Conservation (phyloP, 2,113 vertebrate genomes). For the Choloepus hoffmanni region DNA sequence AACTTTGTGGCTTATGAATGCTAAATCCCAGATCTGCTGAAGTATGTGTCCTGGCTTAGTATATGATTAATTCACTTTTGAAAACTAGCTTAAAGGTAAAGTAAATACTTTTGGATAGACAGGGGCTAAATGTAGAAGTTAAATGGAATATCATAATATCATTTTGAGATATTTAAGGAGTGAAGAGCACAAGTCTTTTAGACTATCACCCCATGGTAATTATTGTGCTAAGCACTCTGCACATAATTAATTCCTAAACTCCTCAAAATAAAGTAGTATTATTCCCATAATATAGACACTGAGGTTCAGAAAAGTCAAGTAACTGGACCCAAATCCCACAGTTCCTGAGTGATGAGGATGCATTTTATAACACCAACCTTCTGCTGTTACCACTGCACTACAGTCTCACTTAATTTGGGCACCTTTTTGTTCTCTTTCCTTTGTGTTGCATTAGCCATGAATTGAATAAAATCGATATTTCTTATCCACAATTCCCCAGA, state of each 20-base stretch:
- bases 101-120: slow-evolving; percentile 40
- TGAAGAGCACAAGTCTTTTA: slow-evolving; percentile 46
- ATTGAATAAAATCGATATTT: slow-evolving; percentile 11
- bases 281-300: neutral
- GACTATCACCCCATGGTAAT: neutral
- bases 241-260: slow-evolving; percentile 7
- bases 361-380: neutral
- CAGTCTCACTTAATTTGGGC: neutral
- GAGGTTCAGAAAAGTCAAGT: slow-evolving; percentile 38
- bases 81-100: slow-evolving; percentile 13
- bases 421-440: neutral
- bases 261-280: slow-evolving; percentile 46
- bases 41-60: neutral
- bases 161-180: slow-evolving; percentile 39
- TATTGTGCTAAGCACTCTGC: neutral
- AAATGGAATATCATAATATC: neutral
- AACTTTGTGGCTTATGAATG: neutral
- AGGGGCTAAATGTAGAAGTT: neutral
- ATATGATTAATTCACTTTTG: neutral
- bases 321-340: slow-evolving; percentile 18
- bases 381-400: neutral
- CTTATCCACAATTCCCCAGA: neutral
- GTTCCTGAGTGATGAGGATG: neutral
- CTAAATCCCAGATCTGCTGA: neutral
- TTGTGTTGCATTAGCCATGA: neutral